Percentiles rank a stretch among this genome's conserved stretches.
phyloP scores from a whole-genome alignment of 2,797 vertebrate genomes.

The Alauda arvensis region DNA sequence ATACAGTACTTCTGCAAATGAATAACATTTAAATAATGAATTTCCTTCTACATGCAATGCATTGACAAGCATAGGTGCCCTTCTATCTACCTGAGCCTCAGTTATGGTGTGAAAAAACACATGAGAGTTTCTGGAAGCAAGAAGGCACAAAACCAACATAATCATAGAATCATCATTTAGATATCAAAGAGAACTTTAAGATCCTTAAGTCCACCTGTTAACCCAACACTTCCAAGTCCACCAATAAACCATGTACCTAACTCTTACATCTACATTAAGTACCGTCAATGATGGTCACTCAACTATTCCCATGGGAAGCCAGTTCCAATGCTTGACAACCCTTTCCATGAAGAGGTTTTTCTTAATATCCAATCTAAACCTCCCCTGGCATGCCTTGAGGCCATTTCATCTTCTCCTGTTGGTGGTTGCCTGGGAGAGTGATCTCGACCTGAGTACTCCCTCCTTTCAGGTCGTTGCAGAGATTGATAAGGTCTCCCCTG shows the following conservation, averaged over 20 bases:
- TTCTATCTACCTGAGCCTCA: background rate
- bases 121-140: background rate
- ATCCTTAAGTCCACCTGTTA: background rate
- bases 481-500: background rate
- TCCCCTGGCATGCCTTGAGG: background rate
- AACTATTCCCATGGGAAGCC: background rate
- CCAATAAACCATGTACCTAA: background rate
- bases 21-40: conserved; percentile 25
- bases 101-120: background rate
- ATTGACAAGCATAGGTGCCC: background rate
- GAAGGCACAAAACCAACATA: background rate
- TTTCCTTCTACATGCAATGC: background rate
- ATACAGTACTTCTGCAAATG: conserved; percentile 6
- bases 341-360: background rate
- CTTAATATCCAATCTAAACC: background rate
- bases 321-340: background rate
- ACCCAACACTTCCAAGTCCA: background rate
- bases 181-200: background rate
- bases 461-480: background rate
- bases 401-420: background rate
- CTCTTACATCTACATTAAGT: accelerated
- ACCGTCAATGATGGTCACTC: background rate
- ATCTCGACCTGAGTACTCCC: accelerated
- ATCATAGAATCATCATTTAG: background rate
- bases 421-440: accelerated